Conservation (phyloP, 2,797 vertebrate genomes). For the Squalus acanthias region DNA sequence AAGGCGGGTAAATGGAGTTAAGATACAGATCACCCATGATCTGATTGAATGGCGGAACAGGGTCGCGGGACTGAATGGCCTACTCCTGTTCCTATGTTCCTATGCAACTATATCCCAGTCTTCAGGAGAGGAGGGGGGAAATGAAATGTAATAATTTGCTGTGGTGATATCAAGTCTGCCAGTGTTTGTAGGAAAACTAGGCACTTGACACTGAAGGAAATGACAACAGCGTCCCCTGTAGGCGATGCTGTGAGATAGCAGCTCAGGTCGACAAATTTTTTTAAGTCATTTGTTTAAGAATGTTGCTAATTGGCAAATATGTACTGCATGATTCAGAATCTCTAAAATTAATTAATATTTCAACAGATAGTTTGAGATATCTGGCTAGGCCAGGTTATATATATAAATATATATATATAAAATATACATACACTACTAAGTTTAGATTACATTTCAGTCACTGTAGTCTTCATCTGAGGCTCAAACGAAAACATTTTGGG, state of each 20-base stretch:
- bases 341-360: not conserved
- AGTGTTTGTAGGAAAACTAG: not conserved
- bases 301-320: not conserved
- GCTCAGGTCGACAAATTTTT: not conserved
- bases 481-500: not conserved
- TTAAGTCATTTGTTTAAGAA: not conserved
- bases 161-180: not conserved
- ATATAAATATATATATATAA: not conserved
- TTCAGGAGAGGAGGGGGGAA: not conserved
- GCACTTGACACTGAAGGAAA: not conserved
- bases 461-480: not conserved
- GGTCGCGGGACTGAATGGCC: not conserved
- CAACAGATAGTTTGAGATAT: not conserved
- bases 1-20: not conserved
- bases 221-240: slow-evolving; percentile 21
- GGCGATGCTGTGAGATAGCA: not conserved
- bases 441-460: not conserved
- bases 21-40: not conserved
- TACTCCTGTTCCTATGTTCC: not conserved
- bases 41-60: not conserved
- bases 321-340: not conserved
- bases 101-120: no score
- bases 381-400: no score
- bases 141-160: not conserved
- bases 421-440: not conserved